These are phyloP conservation scores for Romanogobio albipinnatus DNA, from an alignment of 2,113 vertebrate species.

Conservation along the genomic window DNA sequence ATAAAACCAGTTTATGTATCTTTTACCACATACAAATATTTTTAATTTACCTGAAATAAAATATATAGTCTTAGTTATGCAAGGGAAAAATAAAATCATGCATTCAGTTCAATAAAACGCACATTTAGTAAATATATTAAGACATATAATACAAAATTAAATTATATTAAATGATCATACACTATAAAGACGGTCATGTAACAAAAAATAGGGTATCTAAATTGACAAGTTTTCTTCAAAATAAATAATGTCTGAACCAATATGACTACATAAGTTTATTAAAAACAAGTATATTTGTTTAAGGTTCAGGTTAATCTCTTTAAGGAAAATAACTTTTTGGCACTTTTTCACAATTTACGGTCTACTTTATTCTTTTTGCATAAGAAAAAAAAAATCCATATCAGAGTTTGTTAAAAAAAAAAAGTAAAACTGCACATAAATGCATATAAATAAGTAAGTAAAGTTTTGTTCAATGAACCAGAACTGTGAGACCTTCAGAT, in stretches of 20 bases:
- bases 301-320: neutral
- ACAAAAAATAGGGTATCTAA: neutral
- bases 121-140: constrained; percentile 3
- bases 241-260: neutral
- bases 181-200: neutral
- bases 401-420: neutral
- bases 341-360: neutral
- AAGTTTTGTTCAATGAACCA: neutral
- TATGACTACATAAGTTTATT: neutral
- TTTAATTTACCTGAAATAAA: neutral
- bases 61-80: neutral
- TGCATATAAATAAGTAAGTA: neutral
- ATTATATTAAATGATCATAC: neutral
- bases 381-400: neutral
- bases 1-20: neutral
- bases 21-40: neutral
- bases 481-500: constrained; percentile 14
- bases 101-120: neutral
- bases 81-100: neutral
- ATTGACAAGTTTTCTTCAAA: neutral
- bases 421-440: neutral
- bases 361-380: neutral
- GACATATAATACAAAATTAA: too few species aligned
- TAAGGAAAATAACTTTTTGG: neutral
- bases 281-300: neutral